Conservation (phyloP, 2,888 invertebrate genomes). For the Elmis aenea region DNA sequence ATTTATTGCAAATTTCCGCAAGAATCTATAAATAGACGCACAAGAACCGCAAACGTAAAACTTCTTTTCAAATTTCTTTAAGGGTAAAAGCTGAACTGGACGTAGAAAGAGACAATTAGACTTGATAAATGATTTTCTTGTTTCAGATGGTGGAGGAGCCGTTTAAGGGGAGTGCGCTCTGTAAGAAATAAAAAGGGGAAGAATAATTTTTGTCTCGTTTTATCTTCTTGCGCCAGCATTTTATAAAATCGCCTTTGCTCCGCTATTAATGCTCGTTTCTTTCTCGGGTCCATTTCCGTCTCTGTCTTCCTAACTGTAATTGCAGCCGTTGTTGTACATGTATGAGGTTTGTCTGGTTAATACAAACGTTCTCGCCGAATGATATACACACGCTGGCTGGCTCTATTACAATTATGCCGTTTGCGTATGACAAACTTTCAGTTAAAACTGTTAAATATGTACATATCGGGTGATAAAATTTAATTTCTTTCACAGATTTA, state of each 20-base stretch:
- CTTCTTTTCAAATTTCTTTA: slow-evolving; percentile 19
- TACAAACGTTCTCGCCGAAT: too few relatives aligned
- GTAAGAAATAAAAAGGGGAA: slow-evolving; percentile 39
- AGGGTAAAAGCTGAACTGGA: slow-evolving; percentile 30
- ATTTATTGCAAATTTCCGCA: too few relatives aligned
- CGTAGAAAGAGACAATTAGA: slow-evolving; percentile 42
- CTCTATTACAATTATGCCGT: too few relatives aligned
- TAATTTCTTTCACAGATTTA: too few relatives aligned
- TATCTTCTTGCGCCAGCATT: slow-evolving; percentile 41
- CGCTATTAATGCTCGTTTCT: slow-evolving; percentile 20
- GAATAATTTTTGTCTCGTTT: slow-evolving; percentile 44
- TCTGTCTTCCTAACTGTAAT: neutral
- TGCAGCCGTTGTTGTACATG: neutral
- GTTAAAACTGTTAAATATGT: too few relatives aligned
- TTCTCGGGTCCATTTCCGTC: slow-evolving; percentile 6
- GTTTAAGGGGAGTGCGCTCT: slow-evolving; percentile 20
- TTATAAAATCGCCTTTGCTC: slow-evolving; percentile 42
- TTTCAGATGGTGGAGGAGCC: slow-evolving; percentile 24
- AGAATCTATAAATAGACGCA: too few relatives aligned
- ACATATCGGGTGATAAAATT: too few relatives aligned
- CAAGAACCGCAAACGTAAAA: too few relatives aligned
- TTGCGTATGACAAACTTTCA: too few relatives aligned
- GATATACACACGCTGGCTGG: too few relatives aligned
- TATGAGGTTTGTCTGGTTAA: too few relatives aligned
- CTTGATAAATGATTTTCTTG: slow-evolving; percentile 43